Evolutionary conservation across 2,113 vertebrate species (phyloP).

Genomic region (Silurus asotus): DNA sequence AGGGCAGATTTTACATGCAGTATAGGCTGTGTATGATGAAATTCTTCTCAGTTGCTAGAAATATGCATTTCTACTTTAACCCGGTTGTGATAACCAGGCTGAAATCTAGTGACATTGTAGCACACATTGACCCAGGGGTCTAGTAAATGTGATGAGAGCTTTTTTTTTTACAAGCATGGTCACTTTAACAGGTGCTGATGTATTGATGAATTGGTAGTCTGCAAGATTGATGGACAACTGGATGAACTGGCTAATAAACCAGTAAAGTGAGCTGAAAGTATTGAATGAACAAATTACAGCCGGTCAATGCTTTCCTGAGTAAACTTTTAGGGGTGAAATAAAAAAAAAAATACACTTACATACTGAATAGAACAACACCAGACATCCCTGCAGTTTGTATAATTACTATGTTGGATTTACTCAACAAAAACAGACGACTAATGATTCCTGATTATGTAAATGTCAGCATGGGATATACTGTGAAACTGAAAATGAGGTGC

Average conservation of each 20-base stretch:
- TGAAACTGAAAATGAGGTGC: conserved; percentile 26
- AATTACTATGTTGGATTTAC: conserved; percentile 56
- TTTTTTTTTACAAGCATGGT: conserved; percentile 3
- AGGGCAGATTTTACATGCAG: conserved; percentile 15
- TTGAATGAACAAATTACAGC: conserved; percentile 48
- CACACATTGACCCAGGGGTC: background rate
- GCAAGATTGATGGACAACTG: conserved; percentile 41
- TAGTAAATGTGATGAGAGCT: conserved; percentile 23
- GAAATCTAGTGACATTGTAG: conserved; percentile 1
- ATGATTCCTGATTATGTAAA: conserved; percentile 64
- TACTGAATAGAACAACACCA: background rate
- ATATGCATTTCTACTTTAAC: background rate
- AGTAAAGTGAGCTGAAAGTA: conserved; percentile 25
- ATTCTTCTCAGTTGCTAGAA: conserved; percentile 6
- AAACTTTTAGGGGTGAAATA: background rate
- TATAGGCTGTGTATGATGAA: conserved; percentile 26
- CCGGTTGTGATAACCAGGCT: background rate
- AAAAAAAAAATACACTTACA: background rate
- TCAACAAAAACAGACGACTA: conserved; percentile 59
- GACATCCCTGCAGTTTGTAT: conserved; percentile 51
- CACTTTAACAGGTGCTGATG: conserved; percentile 41
- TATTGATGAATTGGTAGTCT: conserved; percentile 43
- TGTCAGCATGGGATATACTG: conserved; percentile 51
- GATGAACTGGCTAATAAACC: conserved; percentile 43
- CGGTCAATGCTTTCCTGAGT: conserved; percentile 2